Base-by-base conservation (phyloP, 1,140 invertebrate species). In the Colletes latitarsis region DNA sequence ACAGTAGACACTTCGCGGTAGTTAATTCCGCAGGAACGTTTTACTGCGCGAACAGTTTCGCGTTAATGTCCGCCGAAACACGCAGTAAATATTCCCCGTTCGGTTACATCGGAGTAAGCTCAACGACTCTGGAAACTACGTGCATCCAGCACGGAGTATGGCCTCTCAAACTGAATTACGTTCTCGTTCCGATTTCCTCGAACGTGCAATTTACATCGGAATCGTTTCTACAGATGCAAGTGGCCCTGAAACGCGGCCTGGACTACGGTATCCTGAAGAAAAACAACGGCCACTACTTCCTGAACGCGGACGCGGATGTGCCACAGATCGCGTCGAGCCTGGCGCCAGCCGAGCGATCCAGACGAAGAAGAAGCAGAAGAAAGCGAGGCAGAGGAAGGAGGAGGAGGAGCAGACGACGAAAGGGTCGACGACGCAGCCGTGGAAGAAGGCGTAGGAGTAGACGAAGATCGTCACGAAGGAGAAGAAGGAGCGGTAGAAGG, bases 201-300 rank as follows among this genome's bases (percentile, higher is more conserved):
- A 30, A 30, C 30, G 30, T 30, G 30, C 30, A 30, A 30, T 30
- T 30, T 30, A 30, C 30, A 30, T 30, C 30, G 30, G 30, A 30
- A 30, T 46, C 43, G 49, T 10, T 12, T 85, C 79, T 46, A 1
- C 72, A 93, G 92, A 82, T 92, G 68, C 72, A 87, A 19, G 81
- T 90, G 4, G 92, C 92, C 0, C 46, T 93, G 60, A 92, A 92
- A 71, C 91, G 92, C 0, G 92, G 92, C 4, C 41, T 92, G 10
- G 90, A 92, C 0, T 92, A 91, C 71, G 92, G 92, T 6, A 92
- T 92, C 6, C 68, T 93, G 55, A 91, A 90, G 57, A 82, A 77
- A 39, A 77, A 67, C 0, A 82, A 82, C n/a, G 87, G 86, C 21
- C 86, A 90, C 60, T 93, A 93, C 46, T 87, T 79, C 4, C 63